These are phyloP conservation scores for Desmophyllum pertusum DNA, from an alignment of 92 coral and sea anemone species.

Conservation along the genomic window DNA sequence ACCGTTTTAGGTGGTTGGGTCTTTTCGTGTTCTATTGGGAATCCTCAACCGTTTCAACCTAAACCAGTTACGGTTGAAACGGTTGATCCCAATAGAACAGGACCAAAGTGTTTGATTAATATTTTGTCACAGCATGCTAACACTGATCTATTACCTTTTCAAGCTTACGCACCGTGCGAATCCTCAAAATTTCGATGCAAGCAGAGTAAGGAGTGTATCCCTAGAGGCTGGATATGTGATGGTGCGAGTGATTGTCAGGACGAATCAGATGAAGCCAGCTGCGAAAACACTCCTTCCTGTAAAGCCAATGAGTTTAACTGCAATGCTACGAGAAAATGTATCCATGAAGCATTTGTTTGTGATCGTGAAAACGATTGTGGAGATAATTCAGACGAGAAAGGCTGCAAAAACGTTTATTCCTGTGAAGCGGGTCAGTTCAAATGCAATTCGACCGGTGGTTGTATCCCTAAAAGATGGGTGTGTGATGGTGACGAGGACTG, in stretches of 20 bases:
- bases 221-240: slow-evolving; percentile 48
- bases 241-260: slow-evolving; percentile 48
- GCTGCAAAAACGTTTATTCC: neutral
- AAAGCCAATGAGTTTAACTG: slow-evolving; percentile 10
- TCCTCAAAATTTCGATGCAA: neutral
- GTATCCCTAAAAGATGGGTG: neutral
- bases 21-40: too few relatives aligned
- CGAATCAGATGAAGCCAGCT: slow-evolving; percentile 42
- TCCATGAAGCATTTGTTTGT: slow-evolving; percentile 28
- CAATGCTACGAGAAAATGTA: slow-evolving; percentile 2
- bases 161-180: neutral
- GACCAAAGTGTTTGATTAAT: too few relatives aligned
- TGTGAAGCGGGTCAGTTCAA: neutral
- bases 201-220: slow-evolving; percentile 9
- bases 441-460: neutral
- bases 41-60: too few relatives aligned
- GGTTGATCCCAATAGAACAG: too few relatives aligned
- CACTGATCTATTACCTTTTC: too few relatives aligned
- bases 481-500: slow-evolving; percentile 17
- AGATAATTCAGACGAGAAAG: slow-evolving; percentile 46
- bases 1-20: too few relatives aligned
- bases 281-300: neutral
- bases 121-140: too few relatives aligned
- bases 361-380: slow-evolving; percentile 44
- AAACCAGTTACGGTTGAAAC: too few relatives aligned